Base-by-base conservation (phyloP, 2,888 invertebrate species). In the Plusia festucae region DNA sequence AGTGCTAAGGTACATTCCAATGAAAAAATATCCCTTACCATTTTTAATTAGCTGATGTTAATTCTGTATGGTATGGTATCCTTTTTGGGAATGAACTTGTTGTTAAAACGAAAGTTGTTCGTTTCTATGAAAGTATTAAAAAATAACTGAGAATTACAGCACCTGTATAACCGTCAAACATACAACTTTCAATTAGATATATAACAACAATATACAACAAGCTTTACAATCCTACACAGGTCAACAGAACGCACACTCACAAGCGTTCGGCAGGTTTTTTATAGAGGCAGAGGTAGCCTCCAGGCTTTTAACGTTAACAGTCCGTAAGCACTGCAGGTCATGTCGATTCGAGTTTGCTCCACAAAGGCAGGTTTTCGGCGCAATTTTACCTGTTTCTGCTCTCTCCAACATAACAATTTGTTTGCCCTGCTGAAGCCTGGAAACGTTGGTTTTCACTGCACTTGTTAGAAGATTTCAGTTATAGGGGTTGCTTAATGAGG, bases 331-430 rank as follows among this genome's bases (percentile, higher is more conserved):
- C 15, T 56, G 66, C 61, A 60, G 68, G 46, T 27, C 60, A 16
- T 46, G 63, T 54, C 53, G 20, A 20, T 15, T 24, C 27, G 49
- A 65, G 66, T 71, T 65, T 51, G 78, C 16, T 15, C 16, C 65
- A 73, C 63, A 77, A 77, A 77, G 69, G 69, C 46, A 55, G 52
- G 60, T 60, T 64, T 61, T 69, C 8, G 54, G 60, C 46, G 52
- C 60, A 55, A 60, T 68, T 77, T 65, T 46, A 53, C 70, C 51
- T 55, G 76, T 75, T 62, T 62, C 72, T 57, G 30, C 22, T 2
- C 53, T 53, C 60, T 65, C 44, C 46, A 60, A 57, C 64, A 34
- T 51, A 49, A 56, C 40, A 16, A 24, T n/a, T 56, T 53, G 67
- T 71, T 62, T 53, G 20, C 20, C 16, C 18, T 6, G 11, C 2